Percentiles rank a stretch among this genome's conserved stretches.
Conservation (phyloP, 2,113 vertebrate genomes). For the Cephalopholis sonnerati region DNA sequence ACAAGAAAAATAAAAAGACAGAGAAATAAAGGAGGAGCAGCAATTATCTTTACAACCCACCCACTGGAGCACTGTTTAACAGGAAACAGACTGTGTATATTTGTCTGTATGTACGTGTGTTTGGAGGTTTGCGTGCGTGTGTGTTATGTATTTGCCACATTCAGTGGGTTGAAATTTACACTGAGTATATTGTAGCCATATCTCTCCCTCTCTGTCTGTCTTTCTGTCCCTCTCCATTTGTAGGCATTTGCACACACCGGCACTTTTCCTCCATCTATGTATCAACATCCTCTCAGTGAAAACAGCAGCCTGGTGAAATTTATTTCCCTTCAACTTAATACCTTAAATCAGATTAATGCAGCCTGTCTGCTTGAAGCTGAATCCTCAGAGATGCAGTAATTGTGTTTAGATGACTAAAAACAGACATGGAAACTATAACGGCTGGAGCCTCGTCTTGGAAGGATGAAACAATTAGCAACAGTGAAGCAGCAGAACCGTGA, state of each 20-base stretch:
- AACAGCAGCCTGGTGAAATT: constrained; percentile 31
- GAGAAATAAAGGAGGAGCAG: constrained; percentile 41
- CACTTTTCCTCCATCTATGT: background rate
- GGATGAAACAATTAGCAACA: constrained; percentile 53
- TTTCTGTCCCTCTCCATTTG: no score
- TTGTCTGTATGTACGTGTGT: background rate
- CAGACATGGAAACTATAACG: constrained; percentile 57
- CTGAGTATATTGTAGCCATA: background rate
- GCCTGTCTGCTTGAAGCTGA: constrained; percentile 29
- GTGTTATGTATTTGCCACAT: constrained; percentile 10
- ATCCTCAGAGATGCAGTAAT: constrained; percentile 42
- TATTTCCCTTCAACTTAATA: constrained; percentile 38
- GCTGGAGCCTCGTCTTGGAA: constrained; percentile 15
- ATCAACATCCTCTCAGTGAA: constrained; percentile 15
- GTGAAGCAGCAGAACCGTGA: constrained; percentile 26
- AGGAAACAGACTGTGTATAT: constrained; percentile 28
- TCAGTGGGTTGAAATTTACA: background rate
- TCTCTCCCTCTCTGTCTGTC: background rate
- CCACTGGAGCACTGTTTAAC: constrained; percentile 37
- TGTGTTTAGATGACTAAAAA: constrained; percentile 63
- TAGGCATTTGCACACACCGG: background rate
- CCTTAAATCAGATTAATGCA: constrained; percentile 42
- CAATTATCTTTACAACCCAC: constrained; percentile 37
- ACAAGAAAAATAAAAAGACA: background rate
- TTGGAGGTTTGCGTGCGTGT: no score